These are phyloP conservation scores for Henicopernis longicauda DNA, from an alignment of 2,113 vertebrate species.

Conservation along the genomic window DNA sequence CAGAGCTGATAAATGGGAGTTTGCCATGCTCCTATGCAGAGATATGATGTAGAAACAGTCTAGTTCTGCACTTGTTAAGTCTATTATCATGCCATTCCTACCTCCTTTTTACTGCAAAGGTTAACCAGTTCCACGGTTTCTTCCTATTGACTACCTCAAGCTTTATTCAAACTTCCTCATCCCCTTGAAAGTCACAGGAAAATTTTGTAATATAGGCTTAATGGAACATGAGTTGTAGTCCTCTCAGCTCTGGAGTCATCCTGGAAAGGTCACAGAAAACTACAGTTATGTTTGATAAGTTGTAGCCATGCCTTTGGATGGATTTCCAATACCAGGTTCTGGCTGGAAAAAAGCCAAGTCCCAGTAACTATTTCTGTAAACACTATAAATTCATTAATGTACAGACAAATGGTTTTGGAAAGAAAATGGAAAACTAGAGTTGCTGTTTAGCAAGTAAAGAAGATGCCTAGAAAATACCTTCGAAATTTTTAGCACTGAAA, in stretches of 20 bases:
- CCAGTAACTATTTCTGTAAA: neutral
- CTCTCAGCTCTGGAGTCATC: neutral
- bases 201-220: neutral
- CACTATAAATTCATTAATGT: neutral
- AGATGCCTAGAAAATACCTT: neutral
- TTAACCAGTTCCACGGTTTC: neutral
- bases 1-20: neutral
- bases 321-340: neutral
- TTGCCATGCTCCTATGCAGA: neutral
- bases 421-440: neutral
- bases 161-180: neutral
- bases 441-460: slow-evolving; percentile 18
- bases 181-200: neutral
- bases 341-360: neutral
- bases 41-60: neutral
- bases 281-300: neutral
- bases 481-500: neutral
- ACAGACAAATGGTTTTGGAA: neutral
- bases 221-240: neutral
- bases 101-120: neutral
- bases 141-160: neutral
- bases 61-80: neutral
- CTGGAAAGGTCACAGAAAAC: neutral
- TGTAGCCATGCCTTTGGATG: neutral
- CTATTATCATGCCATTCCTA: neutral